Conservation (phyloP, 1,140 invertebrate genomes). For the Tetraneura akinire region DNA sequence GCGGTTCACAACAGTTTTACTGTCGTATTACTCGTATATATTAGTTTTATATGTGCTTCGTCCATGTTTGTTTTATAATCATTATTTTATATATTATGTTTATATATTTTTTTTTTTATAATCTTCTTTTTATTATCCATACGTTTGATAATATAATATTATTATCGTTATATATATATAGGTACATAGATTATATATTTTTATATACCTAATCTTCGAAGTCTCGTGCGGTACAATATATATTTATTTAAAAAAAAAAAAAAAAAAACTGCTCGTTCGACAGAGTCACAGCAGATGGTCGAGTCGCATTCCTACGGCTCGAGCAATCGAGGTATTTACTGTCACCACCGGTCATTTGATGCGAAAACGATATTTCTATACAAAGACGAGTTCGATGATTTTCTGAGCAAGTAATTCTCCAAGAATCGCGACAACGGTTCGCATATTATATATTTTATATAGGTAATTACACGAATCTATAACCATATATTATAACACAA, state of each 20-base stretch:
- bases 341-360: background rate
- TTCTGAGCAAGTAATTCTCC: background rate
- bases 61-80: constrained; percentile 17
- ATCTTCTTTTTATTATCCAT: background rate
- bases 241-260: background rate
- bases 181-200: too few relatives aligned
- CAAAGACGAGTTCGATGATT: background rate
- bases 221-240: background rate
- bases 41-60: too few relatives aligned
- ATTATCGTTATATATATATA: background rate
- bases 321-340: background rate
- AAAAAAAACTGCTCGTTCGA: background rate
- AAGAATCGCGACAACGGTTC: background rate
- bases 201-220: background rate
- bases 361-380: background rate
- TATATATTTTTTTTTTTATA: constrained; percentile 28
- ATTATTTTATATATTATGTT: too few relatives aligned
- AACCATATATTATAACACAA: too few relatives aligned
- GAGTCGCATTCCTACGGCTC: constrained; percentile 21
- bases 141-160: background rate
- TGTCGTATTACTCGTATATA: too few relatives aligned
- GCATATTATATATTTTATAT: background rate
- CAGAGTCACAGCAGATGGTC: constrained; percentile 16
- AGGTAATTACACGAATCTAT: background rate
- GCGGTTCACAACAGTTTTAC: too few relatives aligned